Conservation (phyloP, 2,888 invertebrate species). For the Hirtodrosophila alboralis region DNA sequence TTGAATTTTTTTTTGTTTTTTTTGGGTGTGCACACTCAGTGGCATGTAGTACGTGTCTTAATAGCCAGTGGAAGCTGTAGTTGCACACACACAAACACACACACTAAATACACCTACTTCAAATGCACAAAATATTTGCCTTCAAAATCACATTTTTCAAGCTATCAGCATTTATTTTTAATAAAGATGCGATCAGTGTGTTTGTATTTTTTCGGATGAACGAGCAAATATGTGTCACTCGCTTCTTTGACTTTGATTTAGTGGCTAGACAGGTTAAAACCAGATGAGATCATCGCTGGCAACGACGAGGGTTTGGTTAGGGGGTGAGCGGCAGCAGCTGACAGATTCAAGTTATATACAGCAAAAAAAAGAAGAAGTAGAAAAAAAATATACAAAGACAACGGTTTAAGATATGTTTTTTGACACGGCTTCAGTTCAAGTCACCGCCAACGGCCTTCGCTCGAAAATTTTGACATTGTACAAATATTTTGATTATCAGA, state of each 20-base stretch:
- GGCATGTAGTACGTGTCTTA: constrained; percentile 29
- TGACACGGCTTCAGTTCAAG: constrained; percentile 24
- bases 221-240: constrained; percentile 70
- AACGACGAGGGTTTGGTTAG: too few species aligned
- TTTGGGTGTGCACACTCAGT: constrained; percentile 53
- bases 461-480: constrained; percentile 55
- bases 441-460: constrained; percentile 46
- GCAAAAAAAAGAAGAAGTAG: too few species aligned
- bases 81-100: constrained; percentile 2
- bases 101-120: constrained; percentile 6
- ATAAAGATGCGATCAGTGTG: constrained; percentile 71
- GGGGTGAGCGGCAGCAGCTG: too few species aligned
- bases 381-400: constrained; percentile 21
- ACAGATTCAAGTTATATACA: too few species aligned
- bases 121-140: constrained; percentile 50
- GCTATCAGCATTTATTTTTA: constrained; percentile 74
- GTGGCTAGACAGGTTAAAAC: constrained; percentile 78
- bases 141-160: constrained; percentile 51
- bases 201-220: constrained; percentile 45
- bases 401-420: constrained; percentile 23
- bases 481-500: constrained; percentile 57
- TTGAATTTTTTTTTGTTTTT: constrained; percentile 38
- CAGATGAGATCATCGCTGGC: constrained; percentile 69
- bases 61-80: constrained; percentile 2
- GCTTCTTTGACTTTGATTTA: constrained; percentile 76